These are phyloP conservation scores for Eilema sororculum DNA, from an alignment of 2,888 invertebrate genomes.

Conservation along the genomic window DNA sequence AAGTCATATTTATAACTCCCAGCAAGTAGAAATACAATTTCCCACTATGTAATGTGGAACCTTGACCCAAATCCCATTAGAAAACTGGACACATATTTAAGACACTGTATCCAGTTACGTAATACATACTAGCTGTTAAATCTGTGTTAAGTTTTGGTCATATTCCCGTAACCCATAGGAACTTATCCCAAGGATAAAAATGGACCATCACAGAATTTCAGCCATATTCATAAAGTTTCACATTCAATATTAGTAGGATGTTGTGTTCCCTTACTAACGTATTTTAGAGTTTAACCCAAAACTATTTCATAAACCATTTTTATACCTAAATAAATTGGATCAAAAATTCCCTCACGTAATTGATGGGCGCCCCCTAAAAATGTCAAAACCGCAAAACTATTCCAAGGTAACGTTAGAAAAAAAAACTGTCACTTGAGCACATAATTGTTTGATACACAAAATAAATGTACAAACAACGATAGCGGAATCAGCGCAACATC, in stretches of 20 bases:
- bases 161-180: background rate
- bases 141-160: too few relatives aligned
- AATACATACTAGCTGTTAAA: too few relatives aligned
- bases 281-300: too few relatives aligned
- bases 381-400: background rate
- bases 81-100: background rate
- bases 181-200: too few relatives aligned
- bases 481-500: slow-evolving; percentile 74
- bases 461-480: slow-evolving; percentile 46
- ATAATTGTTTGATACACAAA: slow-evolving; percentile 17
- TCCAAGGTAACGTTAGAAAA: slow-evolving; percentile 10
- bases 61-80: background rate
- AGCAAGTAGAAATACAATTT: background rate
- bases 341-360: background rate
- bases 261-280: too few relatives aligned
- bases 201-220: too few relatives aligned
- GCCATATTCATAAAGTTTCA: too few relatives aligned
- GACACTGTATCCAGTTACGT: background rate
- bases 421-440: slow-evolving; percentile 15
- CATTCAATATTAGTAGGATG: too few relatives aligned
- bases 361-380: background rate
- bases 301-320: background rate
- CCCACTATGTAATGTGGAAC: background rate
- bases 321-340: background rate
- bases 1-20: background rate